Conservation (phyloP, 2,888 invertebrate genomes). For the Callimorpha dominula region DNA sequence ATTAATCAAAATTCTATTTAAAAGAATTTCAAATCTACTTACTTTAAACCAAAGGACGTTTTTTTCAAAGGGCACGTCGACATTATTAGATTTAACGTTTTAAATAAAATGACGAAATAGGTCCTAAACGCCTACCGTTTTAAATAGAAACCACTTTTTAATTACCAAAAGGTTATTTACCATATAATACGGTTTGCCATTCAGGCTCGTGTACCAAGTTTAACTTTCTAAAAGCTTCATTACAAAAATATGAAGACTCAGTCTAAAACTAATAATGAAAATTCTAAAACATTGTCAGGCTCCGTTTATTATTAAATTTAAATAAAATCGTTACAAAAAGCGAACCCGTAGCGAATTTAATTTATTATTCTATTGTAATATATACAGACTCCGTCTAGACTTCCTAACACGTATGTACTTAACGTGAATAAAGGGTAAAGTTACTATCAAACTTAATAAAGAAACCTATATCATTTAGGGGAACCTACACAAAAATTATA, state of each 20-base stretch:
- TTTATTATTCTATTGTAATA: slow-evolving; percentile 40
- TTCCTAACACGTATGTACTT: slow-evolving; percentile 33
- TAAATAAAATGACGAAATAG: neutral
- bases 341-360: slow-evolving; percentile 30
- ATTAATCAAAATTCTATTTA: neutral
- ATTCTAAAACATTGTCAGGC: slow-evolving; percentile 17
- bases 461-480: slow-evolving; percentile 32
- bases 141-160: neutral
- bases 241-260: neutral
- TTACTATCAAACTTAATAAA: slow-evolving; percentile 41
- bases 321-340: slow-evolving; percentile 28
- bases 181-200: neutral
- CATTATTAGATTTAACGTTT: neutral
- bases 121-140: neutral
- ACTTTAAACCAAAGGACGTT: neutral
- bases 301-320: slow-evolving; percentile 35
- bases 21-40: neutral
- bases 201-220: neutral
- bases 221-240: neutral
- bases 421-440: slow-evolving; percentile 35
- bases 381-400: slow-evolving; percentile 46
- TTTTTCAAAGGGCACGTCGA: neutral
- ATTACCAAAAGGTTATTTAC: neutral
- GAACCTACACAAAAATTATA: slow-evolving; percentile 48
- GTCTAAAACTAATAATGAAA: neutral